phyloP scores from a whole-genome alignment of 2,797 vertebrate genomes.

The Eurystomus glaucurus region DNA sequence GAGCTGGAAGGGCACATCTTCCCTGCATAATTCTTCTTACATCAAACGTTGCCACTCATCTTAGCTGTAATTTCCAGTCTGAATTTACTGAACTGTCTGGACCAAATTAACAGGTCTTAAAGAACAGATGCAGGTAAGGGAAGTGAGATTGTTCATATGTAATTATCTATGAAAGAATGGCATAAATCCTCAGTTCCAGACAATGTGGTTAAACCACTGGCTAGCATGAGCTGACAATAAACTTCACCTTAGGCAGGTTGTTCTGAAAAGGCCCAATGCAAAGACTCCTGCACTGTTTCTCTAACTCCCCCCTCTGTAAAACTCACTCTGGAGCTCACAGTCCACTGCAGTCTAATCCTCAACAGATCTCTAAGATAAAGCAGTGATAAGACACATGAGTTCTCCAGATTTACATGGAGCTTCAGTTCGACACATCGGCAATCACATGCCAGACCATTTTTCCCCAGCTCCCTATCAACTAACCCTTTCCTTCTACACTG shows the following conservation, averaged over 20 bases:
- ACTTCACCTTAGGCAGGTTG: background rate
- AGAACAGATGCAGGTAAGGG: background rate
- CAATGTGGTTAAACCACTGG: background rate
- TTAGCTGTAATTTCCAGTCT: background rate
- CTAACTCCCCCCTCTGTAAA: fast-evolving
- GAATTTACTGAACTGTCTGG: background rate
- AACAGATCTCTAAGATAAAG: background rate
- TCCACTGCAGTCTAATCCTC: background rate
- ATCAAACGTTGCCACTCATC: background rate
- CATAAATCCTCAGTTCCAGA: background rate
- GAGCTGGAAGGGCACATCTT: conserved; percentile 1
- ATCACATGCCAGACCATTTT: background rate
- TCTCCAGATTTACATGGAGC: background rate
- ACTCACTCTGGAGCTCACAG: background rate
- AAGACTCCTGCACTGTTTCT: background rate
- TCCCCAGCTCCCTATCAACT: background rate
- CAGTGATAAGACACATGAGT: background rate
- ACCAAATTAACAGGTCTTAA: background rate
- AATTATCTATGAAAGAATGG: background rate
- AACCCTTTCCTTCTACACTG: background rate
- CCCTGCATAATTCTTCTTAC: background rate
- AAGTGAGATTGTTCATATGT: background rate
- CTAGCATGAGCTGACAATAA: background rate
- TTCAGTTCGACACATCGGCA: fast-evolving
- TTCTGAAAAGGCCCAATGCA: background rate